Evolutionary conservation across 2,797 vertebrate species (phyloP).

Genomic region (Taenioides sp.): DNA sequence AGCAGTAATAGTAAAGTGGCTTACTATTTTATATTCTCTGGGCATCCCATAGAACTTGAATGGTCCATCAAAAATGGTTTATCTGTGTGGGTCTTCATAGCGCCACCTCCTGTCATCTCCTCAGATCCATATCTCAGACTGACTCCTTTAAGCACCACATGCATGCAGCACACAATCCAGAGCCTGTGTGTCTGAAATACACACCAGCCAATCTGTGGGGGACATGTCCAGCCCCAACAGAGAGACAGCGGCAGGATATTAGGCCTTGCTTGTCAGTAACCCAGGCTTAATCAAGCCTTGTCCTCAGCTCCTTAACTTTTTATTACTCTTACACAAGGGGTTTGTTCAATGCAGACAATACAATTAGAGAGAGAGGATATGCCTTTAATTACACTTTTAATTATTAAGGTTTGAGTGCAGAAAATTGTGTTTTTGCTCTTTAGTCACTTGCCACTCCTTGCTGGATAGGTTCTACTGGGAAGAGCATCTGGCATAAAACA

Average conservation of each 20-base stretch:
- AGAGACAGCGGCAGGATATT: conserved; percentile 35
- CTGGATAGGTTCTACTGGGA: too few relatives aligned
- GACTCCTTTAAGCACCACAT: conserved; percentile 48
- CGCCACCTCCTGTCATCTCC: conserved; percentile 35
- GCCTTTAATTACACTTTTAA: neutral
- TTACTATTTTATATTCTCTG: conserved; percentile 16
- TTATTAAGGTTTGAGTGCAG: neutral
- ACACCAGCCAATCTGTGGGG: conserved; percentile 30
- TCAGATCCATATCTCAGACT: conserved; percentile 56
- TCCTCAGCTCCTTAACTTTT: conserved; percentile 27
- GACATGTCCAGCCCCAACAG: conserved; percentile 19
- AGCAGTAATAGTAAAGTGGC: too few relatives aligned
- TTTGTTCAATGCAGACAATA: conserved; percentile 3
- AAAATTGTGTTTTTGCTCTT: too few relatives aligned
- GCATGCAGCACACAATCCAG: conserved; percentile 56
- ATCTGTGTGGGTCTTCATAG: conserved; percentile 44
- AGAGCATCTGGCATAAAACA: neutral
- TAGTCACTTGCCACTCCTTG: too few relatives aligned
- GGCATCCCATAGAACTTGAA: conserved; percentile 18
- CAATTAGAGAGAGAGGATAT: neutral
- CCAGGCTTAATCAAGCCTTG: conserved; percentile 47
- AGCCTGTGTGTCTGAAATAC: conserved; percentile 51
- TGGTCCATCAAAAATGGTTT: conserved; percentile 36
- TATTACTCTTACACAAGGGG: conserved; percentile 19
- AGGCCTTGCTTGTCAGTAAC: conserved; percentile 40